Conservation (phyloP, 2,113 vertebrate species). For the Ceratotherium simum region DNA sequence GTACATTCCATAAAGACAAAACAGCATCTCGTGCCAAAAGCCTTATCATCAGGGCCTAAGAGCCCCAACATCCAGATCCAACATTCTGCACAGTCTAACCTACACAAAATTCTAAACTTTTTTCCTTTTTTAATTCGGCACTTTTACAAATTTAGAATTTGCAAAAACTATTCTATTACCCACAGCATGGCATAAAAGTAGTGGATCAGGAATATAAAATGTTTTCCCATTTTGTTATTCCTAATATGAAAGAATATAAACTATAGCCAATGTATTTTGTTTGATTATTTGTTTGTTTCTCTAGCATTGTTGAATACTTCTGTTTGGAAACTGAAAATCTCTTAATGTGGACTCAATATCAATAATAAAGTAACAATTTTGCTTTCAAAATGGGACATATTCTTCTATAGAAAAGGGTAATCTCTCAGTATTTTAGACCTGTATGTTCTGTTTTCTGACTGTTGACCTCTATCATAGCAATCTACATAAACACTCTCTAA, state of each 20-base stretch:
- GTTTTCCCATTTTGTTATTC: neutral
- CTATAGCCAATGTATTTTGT: neutral
- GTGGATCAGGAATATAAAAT: neutral
- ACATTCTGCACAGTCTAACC: neutral
- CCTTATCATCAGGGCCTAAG: conserved; percentile 32
- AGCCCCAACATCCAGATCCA: neutral
- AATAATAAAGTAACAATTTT: neutral
- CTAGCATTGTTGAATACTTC: neutral
- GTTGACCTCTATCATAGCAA: neutral
- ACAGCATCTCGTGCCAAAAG: conserved; percentile 47
- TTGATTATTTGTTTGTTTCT: neutral
- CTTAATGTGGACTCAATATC: neutral
- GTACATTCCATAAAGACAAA: conserved; percentile 66
- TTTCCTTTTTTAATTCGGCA: neutral
- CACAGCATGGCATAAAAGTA: neutral
- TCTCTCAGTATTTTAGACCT: neutral
- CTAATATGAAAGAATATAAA: neutral
- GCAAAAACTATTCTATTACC: neutral
- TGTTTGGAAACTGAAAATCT: neutral
- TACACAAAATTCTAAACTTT: neutral
- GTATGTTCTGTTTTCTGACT: neutral
- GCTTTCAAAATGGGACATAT: neutral
- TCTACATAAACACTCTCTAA: neutral
- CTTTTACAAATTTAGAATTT: neutral
- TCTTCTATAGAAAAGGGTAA: neutral